Conservation (phyloP, 2,888 invertebrate species). For the Drosophila phalerata region DNA sequence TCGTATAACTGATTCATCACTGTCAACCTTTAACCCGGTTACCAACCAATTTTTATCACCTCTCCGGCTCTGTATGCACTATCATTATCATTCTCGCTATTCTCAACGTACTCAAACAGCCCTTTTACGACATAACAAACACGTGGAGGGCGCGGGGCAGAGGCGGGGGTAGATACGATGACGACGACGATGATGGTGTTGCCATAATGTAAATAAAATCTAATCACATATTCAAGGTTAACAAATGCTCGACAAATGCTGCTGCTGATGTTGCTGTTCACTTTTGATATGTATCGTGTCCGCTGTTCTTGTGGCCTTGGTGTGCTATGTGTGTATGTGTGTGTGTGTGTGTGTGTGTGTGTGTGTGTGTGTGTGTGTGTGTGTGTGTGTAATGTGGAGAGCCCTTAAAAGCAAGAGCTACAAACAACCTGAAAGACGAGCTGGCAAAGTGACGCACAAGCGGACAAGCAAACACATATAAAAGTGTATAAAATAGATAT, state of each 20-base stretch:
- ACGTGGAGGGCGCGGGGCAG: background rate
- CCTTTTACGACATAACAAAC: conserved; percentile 11
- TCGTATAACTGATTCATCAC: conserved; percentile 21
- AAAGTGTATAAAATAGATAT: conserved; percentile 17
- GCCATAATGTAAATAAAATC: conserved; percentile 58
- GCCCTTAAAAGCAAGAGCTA: conserved; percentile 60
- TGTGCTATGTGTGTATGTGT: conserved; percentile 17
- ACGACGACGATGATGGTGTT: conserved; percentile 9
- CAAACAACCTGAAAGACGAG: conserved; percentile 32
- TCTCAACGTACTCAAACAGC: conserved; percentile 3
- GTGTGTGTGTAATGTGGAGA: conserved; percentile 31
- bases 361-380: background rate
- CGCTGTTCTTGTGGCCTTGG: conserved; percentile 41
- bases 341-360: background rate
- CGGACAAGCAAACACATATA: conserved; percentile 9
- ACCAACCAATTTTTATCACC: conserved; percentile 10
- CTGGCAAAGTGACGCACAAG: conserved; percentile 26
- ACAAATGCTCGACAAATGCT: conserved; percentile 43
- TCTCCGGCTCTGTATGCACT: conserved; percentile 3
- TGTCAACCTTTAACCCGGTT: conserved; percentile 12
- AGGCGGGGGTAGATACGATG: background rate
- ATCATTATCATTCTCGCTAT: conserved; percentile 15
- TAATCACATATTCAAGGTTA: conserved; percentile 73
- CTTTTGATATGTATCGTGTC: conserved; percentile 48
- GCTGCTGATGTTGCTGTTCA: conserved; percentile 40